These are phyloP conservation scores for Alviniconcha marisindica DNA, from an alignment of 1,140 invertebrate species.

Conservation along the genomic window DNA sequence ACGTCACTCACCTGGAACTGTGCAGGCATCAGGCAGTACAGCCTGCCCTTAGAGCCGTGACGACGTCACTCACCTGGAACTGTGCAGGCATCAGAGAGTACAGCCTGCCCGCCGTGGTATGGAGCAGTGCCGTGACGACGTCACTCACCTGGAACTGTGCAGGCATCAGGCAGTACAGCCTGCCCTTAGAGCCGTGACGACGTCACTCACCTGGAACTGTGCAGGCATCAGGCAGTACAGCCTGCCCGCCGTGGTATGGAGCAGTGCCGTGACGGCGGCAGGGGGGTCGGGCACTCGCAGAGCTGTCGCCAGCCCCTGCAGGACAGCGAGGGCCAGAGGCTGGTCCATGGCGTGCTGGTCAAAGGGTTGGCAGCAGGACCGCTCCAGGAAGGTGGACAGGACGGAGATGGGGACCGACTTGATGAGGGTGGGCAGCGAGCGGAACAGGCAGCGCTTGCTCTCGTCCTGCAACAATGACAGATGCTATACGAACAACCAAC, in stretches of 20 bases:
- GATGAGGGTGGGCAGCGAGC: slow-evolving; percentile 47
- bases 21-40: no score
- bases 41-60: no score
- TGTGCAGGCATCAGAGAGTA: slow-evolving; percentile 45
- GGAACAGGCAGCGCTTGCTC: slow-evolving; percentile 33
- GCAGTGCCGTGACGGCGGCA: slow-evolving; percentile 54
- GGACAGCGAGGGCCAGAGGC: slow-evolving; percentile 43
- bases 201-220: slow-evolving; percentile 33
- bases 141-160: no score
- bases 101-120: slow-evolving; percentile 46
- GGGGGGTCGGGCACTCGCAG: slow-evolving; percentile 64
- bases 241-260: slow-evolving; percentile 51
- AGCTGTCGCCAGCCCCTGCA: slow-evolving; percentile 61
- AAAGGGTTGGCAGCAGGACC: slow-evolving; percentile 49
- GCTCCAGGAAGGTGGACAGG: slow-evolving; percentile 55
- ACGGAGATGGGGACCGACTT: slow-evolving; percentile 46
- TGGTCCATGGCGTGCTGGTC: background rate
- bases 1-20: no score
- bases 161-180: no score
- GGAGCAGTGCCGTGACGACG: slow-evolving; percentile 57
- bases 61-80: slow-evolving; percentile 36
- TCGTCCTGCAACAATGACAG: no score
- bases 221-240: slow-evolving; percentile 48
- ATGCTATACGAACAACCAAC: no score
- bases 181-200: no score